These are phyloP conservation scores for Chloroceryle amazona DNA, from an alignment of 2,797 vertebrate genomes.

Conservation along the genomic window DNA sequence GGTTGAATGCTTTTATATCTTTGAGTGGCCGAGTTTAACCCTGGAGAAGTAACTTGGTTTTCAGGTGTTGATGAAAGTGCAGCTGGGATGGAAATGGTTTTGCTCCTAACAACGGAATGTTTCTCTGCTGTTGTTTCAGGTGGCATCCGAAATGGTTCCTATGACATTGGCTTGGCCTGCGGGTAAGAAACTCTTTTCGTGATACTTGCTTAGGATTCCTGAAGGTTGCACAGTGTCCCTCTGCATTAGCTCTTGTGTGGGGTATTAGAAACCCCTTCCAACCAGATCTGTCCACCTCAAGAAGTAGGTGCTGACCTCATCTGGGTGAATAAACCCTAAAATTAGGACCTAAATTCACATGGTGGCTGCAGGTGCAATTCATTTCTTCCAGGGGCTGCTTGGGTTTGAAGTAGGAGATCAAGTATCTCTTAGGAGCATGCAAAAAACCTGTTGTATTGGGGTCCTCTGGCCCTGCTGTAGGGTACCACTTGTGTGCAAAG, in stretches of 20 bases:
- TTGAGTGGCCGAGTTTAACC: fast-evolving
- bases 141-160: slow-evolving; percentile 90
- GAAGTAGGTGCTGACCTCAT: not conserved
- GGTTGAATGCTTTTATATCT: not conserved
- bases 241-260: not conserved
- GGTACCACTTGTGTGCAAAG: not conserved
- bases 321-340: not conserved
- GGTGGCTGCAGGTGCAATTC: not conserved
- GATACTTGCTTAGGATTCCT: not conserved
- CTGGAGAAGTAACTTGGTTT: not conserved
- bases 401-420: not conserved
- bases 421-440: not conserved
- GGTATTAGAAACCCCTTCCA: not conserved
- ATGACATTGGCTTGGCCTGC: slow-evolving; percentile 94
- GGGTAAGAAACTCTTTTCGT: slow-evolving; percentile 84
- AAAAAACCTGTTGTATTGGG: not conserved
- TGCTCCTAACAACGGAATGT: not conserved
- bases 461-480: not conserved
- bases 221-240: not conserved
- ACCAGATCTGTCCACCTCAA: not conserved
- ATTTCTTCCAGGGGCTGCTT: not conserved
- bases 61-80: not conserved
- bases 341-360: not conserved
- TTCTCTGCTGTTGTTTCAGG: slow-evolving; percentile 83
- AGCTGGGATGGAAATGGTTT: not conserved